These are phyloP conservation scores for Ditylenchus dipsaci DNA, from an alignment of 1,140 invertebrate genomes.

Conservation along the genomic window DNA sequence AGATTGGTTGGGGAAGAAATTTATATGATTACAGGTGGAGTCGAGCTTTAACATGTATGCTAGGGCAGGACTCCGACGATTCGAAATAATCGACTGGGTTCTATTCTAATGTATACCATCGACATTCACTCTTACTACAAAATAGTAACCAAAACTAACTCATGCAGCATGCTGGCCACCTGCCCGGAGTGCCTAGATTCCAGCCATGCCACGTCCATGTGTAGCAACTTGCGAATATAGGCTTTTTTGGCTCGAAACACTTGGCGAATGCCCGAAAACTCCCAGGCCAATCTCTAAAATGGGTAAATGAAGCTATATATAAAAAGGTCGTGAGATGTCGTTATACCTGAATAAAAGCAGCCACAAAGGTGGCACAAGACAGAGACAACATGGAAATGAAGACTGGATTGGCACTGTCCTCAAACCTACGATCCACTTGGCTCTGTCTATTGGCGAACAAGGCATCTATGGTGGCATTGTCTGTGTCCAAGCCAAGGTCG, in stretches of 20 bases:
- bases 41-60: no score
- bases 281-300: constrained; percentile 50
- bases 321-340: background rate
- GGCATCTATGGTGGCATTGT: constrained; percentile 10
- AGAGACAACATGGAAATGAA: constrained; percentile 49
- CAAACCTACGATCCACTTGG: constrained; percentile 43
- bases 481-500: constrained; percentile 28
- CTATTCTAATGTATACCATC: no score
- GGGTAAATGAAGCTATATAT: constrained; percentile 7
- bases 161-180: constrained; percentile 52
- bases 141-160: constrained; percentile 33
- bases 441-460: constrained; percentile 26
- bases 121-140: no score
- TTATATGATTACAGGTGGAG: no score
- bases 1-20: no score
- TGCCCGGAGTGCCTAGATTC: constrained; percentile 53
- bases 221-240: constrained; percentile 49
- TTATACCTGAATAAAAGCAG: constrained; percentile 52
- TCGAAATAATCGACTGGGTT: no score
- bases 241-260: constrained; percentile 55
- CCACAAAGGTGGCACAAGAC: constrained; percentile 48
- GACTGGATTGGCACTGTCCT: constrained; percentile 45
- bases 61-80: no score
- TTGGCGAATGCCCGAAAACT: constrained; percentile 50
- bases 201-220: constrained; percentile 56